Evolutionary conservation across 1,140 invertebrate genomes (phyloP).

Genomic region (Diuraphis noxia): DNA sequence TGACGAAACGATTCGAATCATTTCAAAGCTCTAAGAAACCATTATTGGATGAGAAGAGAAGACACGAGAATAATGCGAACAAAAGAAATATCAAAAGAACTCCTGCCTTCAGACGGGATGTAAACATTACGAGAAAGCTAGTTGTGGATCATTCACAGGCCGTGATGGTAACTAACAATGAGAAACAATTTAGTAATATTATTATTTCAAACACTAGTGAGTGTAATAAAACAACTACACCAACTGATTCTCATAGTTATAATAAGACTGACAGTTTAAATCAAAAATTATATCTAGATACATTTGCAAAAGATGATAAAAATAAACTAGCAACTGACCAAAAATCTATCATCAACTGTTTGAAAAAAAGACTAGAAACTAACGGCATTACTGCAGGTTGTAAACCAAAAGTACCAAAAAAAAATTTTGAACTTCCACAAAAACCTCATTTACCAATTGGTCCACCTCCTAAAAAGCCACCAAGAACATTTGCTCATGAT

Average conservation of each 20-base stretch:
- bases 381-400: neutral
- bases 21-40: neutral
- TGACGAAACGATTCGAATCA: slow-evolving; percentile 36
- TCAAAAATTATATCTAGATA: neutral
- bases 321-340: neutral
- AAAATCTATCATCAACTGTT: slow-evolving; percentile 2
- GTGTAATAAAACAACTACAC: neutral
- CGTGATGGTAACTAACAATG: slow-evolving; percentile 15
- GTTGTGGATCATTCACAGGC: neutral
- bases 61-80: slow-evolving; percentile 8
- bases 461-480: slow-evolving; percentile 73
- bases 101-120: slow-evolving; percentile 53
- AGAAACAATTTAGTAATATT: neutral
- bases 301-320: neutral
- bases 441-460: slow-evolving; percentile 68
- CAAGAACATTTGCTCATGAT: slow-evolving; percentile 67
- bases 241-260: neutral
- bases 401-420: neutral
- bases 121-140: slow-evolving; percentile 35
- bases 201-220: neutral
- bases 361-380: slow-evolving; percentile 27
- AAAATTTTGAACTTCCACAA: slow-evolving; percentile 60
- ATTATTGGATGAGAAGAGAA: neutral
- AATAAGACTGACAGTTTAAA: slow-evolving; percentile 33
- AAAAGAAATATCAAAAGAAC: slow-evolving; percentile 60